Percentiles rank a stretch among this genome's conserved stretches.
These are phyloP conservation scores for Furnarius figulus DNA, from an alignment of 2,113 vertebrate genomes.

Conservation along the genomic window DNA sequence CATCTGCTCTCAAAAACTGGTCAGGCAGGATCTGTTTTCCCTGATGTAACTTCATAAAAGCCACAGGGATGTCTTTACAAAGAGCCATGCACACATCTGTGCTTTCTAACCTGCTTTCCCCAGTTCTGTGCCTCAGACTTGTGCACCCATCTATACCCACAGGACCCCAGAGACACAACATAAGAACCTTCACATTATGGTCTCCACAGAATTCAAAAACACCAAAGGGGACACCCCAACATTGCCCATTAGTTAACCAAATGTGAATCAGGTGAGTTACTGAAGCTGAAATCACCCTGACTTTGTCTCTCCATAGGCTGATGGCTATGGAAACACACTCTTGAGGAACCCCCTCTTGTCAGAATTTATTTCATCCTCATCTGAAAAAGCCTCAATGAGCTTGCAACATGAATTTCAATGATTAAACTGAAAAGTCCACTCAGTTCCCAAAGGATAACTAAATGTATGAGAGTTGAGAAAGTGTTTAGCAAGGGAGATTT, in stretches of 20 bases:
- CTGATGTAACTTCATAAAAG: conserved; percentile 5
- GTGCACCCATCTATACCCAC: neutral
- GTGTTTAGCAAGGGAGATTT: neutral
- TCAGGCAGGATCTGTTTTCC: conserved; percentile 30
- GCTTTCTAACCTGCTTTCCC: neutral
- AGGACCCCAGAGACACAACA: neutral
- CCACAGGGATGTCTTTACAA: neutral
- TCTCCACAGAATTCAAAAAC: neutral
- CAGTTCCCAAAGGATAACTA: neutral
- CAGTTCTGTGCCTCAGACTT: neutral
- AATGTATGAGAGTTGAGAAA: neutral
- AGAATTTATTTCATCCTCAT: neutral
- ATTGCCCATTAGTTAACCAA: neutral
- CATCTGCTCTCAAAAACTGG: conserved; percentile 5
- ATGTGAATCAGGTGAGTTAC: neutral
- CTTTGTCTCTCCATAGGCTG: neutral
- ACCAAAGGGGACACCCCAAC: neutral
- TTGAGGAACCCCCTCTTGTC: neutral
- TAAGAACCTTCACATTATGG: neutral
- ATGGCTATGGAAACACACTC: neutral
- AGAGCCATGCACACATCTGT: neutral
- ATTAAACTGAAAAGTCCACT: neutral
- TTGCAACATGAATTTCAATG: neutral
- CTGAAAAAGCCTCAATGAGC: neutral
- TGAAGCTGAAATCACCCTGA: neutral